phyloP scores from a whole-genome alignment of 2,797 vertebrate genomes.

The Neoniphon sammara region DNA sequence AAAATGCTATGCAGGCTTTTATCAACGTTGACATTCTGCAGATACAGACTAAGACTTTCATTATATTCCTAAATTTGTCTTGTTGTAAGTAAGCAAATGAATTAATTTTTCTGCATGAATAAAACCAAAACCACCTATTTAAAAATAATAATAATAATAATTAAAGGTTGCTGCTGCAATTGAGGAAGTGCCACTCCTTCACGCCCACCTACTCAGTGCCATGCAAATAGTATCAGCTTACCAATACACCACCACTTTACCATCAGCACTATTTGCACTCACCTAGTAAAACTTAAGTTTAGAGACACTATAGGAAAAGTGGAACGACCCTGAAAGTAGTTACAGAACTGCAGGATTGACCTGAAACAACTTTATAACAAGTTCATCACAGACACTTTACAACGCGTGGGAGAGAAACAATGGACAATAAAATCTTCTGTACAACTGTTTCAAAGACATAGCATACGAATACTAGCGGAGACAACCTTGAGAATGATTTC shows the following conservation, averaged over 20 bases:
- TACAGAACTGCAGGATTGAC: neutral
- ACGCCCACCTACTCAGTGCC: too few species aligned
- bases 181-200: too few species aligned
- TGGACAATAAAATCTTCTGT: neutral
- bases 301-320: neutral
- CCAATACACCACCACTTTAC: neutral
- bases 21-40: too few species aligned
- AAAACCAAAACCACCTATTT: too few species aligned
- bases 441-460: neutral
- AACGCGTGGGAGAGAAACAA: neutral
- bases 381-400: neutral
- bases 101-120: too few species aligned
- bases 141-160: too few species aligned
- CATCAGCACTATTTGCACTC: neutral
- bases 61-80: too few species aligned
- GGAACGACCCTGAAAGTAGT: neutral
- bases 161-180: too few species aligned
- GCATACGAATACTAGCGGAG: neutral
- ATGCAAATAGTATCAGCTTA: too few species aligned
- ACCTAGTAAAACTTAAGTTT: neutral
- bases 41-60: too few species aligned
- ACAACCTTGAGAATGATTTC: conserved; percentile 2
- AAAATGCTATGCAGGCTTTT: too few species aligned
- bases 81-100: too few species aligned
- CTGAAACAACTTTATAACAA: neutral